Percentiles rank a stretch among this genome's conserved stretches.
Evolutionary conservation across 2,797 vertebrate species (phyloP).

Genomic region (Pipistrellus nathusii): DNA sequence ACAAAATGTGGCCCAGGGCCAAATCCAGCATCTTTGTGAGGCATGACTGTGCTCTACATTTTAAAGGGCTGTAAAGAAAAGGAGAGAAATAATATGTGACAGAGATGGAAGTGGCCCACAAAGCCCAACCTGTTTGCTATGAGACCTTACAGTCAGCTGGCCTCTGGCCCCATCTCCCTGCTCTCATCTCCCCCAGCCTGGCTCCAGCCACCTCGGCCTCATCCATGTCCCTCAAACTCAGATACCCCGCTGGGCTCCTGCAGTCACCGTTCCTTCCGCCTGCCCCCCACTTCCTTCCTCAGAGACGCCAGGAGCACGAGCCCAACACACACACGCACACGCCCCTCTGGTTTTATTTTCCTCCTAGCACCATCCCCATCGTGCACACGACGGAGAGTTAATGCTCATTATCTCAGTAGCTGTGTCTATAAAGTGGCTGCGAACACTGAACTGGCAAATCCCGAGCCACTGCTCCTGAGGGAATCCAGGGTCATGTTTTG

Average conservation of each 20-base stretch:
- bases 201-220: not conserved
- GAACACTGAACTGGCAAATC: not conserved
- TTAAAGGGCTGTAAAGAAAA: not conserved
- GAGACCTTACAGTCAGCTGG: no score
- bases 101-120: not conserved
- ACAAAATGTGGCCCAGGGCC: not conserved
- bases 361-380: not conserved
- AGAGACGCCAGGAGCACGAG: not conserved
- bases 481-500: not conserved
- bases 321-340: accelerated
- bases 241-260: not conserved
- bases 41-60: not conserved
- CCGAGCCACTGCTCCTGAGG: not conserved
- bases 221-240: not conserved
- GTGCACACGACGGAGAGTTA: accelerated
- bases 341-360: not conserved
- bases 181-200: no score
- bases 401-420: not conserved
- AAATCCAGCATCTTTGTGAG: not conserved
- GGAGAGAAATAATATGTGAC: not conserved
- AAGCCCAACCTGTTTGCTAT: not conserved
- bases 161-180: not conserved
- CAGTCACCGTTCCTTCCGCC: not conserved
- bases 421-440: accelerated
- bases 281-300: not conserved